These are phyloP conservation scores for Lasiommata megera DNA, from an alignment of 2,888 invertebrate species.

Conservation along the genomic window DNA sequence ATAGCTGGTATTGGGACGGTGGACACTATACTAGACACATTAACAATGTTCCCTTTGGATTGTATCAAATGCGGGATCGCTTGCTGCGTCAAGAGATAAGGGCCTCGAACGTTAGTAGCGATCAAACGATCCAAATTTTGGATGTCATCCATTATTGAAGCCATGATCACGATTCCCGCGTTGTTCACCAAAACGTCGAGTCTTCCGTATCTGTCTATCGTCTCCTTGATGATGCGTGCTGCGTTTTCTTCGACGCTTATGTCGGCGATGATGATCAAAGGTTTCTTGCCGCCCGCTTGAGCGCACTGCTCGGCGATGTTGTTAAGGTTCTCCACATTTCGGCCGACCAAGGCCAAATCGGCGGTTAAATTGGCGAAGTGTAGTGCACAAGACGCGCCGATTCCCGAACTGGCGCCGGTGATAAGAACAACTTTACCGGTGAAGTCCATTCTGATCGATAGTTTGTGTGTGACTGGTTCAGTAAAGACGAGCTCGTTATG, in stretches of 20 bases:
- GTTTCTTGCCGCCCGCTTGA: constrained; percentile 44
- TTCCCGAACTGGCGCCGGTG: constrained; percentile 67
- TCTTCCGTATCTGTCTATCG: constrained; percentile 47
- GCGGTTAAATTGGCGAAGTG: constrained; percentile 56
- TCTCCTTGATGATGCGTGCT: constrained; percentile 50
- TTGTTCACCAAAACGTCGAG: constrained; percentile 63
- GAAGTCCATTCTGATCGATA: constrained; percentile 58
- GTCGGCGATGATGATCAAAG: constrained; percentile 54
- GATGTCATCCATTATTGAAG: constrained; percentile 42
- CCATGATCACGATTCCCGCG: constrained; percentile 51
- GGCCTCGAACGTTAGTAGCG: constrained; percentile 58
- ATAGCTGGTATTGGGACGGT: constrained; percentile 47
- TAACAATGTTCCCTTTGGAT: constrained; percentile 59
- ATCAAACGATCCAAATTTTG: constrained; percentile 53
- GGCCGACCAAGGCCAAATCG: constrained; percentile 51
- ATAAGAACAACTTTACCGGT: constrained; percentile 60
- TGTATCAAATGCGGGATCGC: constrained; percentile 50
- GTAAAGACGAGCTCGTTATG: constrained; percentile 21
- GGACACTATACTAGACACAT: constrained; percentile 58
- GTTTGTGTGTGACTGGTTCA: constrained; percentile 32
- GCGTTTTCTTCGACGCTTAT: constrained; percentile 52
- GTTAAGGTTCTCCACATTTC: constrained; percentile 54
- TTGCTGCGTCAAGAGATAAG: constrained; percentile 52
- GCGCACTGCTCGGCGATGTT: constrained; percentile 52
- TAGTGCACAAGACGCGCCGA: constrained; percentile 60